phyloP scores from a whole-genome alignment of 2,888 invertebrate genomes.

The Thera obeliscata region DNA sequence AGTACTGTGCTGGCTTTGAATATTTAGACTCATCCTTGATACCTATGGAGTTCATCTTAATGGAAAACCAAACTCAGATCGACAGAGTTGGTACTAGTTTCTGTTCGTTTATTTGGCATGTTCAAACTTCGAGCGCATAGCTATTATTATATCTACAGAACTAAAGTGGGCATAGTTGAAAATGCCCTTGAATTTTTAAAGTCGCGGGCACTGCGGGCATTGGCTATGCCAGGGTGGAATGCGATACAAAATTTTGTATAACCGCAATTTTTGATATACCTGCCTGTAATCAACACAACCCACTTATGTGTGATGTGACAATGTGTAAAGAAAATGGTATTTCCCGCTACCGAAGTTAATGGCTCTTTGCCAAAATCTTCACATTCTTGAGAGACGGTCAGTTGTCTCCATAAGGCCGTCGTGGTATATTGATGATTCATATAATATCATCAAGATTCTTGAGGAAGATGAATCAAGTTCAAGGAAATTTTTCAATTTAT shows the following conservation, averaged over 20 bases:
- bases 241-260: not conserved
- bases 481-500: not conserved
- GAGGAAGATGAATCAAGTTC: not conserved
- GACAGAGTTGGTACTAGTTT: not conserved
- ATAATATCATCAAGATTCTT: conserved; percentile 25
- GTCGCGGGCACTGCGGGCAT: conserved; percentile 10
- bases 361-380: conserved; percentile 65
- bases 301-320: conserved; percentile 52
- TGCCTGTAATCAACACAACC: conserved; percentile 6
- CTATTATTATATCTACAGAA: not conserved
- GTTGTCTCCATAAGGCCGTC: conserved; percentile 58
- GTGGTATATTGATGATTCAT: conserved; percentile 56
- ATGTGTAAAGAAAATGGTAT: conserved; percentile 62
- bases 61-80: too few species aligned
- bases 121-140: not conserved
- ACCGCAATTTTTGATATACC: conserved; percentile 11
- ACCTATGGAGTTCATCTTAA: too few species aligned
- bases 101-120: not conserved
- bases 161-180: not conserved
- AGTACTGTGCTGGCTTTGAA: not conserved
- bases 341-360: conserved; percentile 54
- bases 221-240: conserved; percentile 13
- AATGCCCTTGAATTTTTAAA: conserved; percentile 18
- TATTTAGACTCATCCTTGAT: not conserved
- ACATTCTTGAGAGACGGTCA: conserved; percentile 59